A percentile compares a stretch with the other conserved stretches of the same genome.
phyloP scores from a whole-genome alignment of 1,140 invertebrate genomes.

The Trichonephila clavata region DNA sequence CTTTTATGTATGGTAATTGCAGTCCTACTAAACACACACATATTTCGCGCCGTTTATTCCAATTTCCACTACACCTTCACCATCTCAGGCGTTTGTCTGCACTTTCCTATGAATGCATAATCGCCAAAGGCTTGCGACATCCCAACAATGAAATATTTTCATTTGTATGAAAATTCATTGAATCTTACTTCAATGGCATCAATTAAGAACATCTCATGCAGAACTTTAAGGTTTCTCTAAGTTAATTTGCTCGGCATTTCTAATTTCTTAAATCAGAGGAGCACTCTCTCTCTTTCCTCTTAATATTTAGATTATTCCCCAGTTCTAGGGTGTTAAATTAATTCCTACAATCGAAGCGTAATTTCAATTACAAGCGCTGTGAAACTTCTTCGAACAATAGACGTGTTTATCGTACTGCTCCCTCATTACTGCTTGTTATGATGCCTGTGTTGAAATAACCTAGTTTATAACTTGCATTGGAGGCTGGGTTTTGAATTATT shows the following conservation, averaged over 20 bases:
- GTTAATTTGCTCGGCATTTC: background rate
- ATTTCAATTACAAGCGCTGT: background rate
- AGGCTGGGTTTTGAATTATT: background rate
- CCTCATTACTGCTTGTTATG: background rate
- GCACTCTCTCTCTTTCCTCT: background rate
- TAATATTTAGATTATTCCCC: slow-evolving; percentile 4
- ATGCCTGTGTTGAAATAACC: background rate
- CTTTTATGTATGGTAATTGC: slow-evolving; percentile 17
- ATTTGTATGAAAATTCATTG: slow-evolving; percentile 17
- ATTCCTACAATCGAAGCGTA: slow-evolving; percentile 1
- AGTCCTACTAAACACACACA: background rate
- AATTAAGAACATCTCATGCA: slow-evolving; percentile 5
- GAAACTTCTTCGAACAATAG: background rate
- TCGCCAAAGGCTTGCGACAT: background rate
- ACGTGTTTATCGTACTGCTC: background rate
- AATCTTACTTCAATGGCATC: slow-evolving; percentile 20
- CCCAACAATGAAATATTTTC: background rate
- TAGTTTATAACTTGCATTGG: background rate
- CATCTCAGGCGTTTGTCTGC: background rate
- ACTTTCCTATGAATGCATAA: background rate
- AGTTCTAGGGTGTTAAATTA: background rate
- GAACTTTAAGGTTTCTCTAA: slow-evolving; percentile 2
- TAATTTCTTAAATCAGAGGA: background rate
- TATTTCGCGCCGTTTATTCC: background rate
- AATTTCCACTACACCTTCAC: background rate